phyloP scores from a whole-genome alignment of 2,888 invertebrate species.

The Molorchus minor region DNA sequence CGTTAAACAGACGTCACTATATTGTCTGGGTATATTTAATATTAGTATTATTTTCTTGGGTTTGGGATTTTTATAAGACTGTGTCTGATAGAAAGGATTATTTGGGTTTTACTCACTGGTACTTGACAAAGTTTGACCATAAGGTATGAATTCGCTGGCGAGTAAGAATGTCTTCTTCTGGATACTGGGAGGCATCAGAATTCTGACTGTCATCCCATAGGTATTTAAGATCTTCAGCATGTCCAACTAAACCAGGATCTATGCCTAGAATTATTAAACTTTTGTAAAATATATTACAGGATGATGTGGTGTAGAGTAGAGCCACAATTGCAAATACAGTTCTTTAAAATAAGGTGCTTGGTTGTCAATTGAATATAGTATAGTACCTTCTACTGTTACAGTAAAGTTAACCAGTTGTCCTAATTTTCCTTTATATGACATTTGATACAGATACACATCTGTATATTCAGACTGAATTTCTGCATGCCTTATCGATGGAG shows the following conservation, averaged over 20 bases:
- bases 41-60: too few relatives aligned
- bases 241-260: neutral
- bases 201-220: neutral
- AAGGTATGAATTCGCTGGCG: slow-evolving; percentile 1
- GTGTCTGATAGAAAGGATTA: too few relatives aligned
- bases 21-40: too few relatives aligned
- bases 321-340: too few relatives aligned
- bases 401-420: neutral
- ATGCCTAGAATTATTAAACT: neutral
- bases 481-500: slow-evolving; percentile 15
- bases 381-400: neutral
- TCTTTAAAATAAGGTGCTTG: too few relatives aligned
- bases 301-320: too few relatives aligned
- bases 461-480: slow-evolving; percentile 20
- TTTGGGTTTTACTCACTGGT: slow-evolving; percentile 11
- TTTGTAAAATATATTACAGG: too few relatives aligned
- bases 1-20: too few relatives aligned
- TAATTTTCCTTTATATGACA: slow-evolving; percentile 13
- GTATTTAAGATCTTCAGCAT: slow-evolving; percentile 8
- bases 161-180: neutral
- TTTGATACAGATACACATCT: slow-evolving; percentile 6
- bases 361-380: too few relatives aligned
- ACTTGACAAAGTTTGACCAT: slow-evolving; percentile 17
- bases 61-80: too few relatives aligned
- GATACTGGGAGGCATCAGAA: neutral